Conservation (phyloP, 2,113 vertebrate genomes). For the Atherinomorus stipes region DNA sequence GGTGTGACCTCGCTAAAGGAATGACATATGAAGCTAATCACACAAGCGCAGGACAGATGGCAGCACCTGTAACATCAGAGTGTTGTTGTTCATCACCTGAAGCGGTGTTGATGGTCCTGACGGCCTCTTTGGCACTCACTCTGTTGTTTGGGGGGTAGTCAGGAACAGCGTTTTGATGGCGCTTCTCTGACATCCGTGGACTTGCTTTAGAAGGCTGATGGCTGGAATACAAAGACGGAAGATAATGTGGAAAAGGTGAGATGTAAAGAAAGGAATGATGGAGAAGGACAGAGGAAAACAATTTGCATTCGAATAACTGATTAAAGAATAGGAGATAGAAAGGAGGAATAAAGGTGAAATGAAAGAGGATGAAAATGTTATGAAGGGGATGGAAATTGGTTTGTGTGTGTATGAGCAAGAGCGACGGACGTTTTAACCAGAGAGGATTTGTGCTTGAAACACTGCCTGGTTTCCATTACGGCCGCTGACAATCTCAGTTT, state of each 20-base stretch:
- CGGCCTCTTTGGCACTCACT: slow-evolving; percentile 82
- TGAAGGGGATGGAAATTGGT: slow-evolving; percentile 12
- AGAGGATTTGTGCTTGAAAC: slow-evolving; percentile 38
- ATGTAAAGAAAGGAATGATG: not conserved
- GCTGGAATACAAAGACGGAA: slow-evolving; percentile 68
- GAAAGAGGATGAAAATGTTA: slow-evolving; percentile 11
- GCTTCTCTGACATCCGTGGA: slow-evolving; percentile 77
- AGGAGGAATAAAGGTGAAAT: slow-evolving; percentile 12
- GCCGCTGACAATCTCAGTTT: slow-evolving; percentile 47
- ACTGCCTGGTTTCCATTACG: slow-evolving; percentile 44
- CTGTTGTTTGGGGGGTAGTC: slow-evolving; percentile 86
- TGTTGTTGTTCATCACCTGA: slow-evolving; percentile 75
- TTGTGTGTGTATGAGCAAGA: slow-evolving; percentile 18
- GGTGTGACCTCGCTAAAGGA: not conserved
- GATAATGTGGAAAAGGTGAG: not conserved
- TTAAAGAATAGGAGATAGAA: slow-evolving; percentile 3
- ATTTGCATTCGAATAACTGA: not conserved
- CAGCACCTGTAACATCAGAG: not conserved
- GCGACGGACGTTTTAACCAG: slow-evolving; percentile 37
- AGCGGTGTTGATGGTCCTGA: slow-evolving; percentile 86
- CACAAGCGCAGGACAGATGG: slow-evolving; percentile 25
- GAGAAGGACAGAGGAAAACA: not conserved
- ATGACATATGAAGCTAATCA: slow-evolving; percentile 36
- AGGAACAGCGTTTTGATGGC: slow-evolving; percentile 81
- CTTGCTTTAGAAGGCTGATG: slow-evolving; percentile 85